Base-by-base conservation (phyloP, 2,113 vertebrate genomes). In the Suncus etruscus region DNA sequence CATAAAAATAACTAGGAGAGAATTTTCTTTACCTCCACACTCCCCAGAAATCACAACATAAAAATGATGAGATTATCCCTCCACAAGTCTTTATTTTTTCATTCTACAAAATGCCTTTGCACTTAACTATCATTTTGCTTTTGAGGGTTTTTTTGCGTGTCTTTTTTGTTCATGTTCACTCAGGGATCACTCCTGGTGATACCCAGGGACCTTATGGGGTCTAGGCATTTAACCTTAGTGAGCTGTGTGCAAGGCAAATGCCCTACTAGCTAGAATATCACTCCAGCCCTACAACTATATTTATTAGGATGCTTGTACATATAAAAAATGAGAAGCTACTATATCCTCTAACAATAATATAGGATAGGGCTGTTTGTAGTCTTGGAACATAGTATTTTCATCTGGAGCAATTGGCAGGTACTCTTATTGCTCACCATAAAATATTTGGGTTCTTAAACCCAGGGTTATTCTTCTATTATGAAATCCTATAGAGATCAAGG, bases 231-330 rank as follows among this genome's bases (percentile, higher is more conserved):
- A 61, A 61, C 18, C 54, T 20, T 20, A 8, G 58, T 61, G 4
- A 8, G 15, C 54, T 58, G 54, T 16, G 18, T 58, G 54, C 54
- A 58, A 54, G 18, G 15, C 15, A 58, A 58, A 58, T 58, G 54
- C 14, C 54, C 54, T 18, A 58, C 54, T 16, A 18, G 54, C 11
- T 58, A 5, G 15, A 58, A 5, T 58, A 58, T 16, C 15, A 18
- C 54, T 58, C 54, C 54, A 58, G 54, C 15, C 54, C 74, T 16
- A 54, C 15, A 8, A 31, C 15, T 90, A 11, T 86, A 3, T 58
- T 94, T 93, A 76, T 51, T 58, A 90, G 32, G 15, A 86, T 63
- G 27, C 80, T 86, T 83, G 4, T 50, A 66, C 11, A 66, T 15
- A 27, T 8, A 58, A 91, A 63, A 29, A 78, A 20, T 25, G 1